Base-by-base conservation (phyloP, 1,140 invertebrate genomes). In the Psilanteris sp. region DNA sequence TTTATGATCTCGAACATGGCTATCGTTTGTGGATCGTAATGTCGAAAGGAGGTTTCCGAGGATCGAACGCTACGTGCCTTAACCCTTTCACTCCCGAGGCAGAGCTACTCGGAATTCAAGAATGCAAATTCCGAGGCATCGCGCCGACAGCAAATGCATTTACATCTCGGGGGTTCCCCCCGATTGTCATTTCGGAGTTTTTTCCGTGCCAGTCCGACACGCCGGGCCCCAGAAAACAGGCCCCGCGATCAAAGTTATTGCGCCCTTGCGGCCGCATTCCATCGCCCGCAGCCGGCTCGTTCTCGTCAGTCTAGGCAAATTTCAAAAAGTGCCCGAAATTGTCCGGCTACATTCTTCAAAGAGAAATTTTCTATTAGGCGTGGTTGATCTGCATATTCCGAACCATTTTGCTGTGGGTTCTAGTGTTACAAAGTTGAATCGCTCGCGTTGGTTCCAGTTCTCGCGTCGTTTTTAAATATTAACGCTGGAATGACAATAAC, bases 1-100 rank as follows among this genome's bases (percentile, higher is more conserved):
- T 80, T 80, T 73, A 80, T 71, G 55, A 66, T 75, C 71, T 68
- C 62, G 62, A 75, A 75, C 61, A 55, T 66, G 71, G 71, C 71
- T 74, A 74, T 74, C 61, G 61, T 74, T 74, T 66, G 71, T 74
- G 39, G 46, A 74, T 74, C 71, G 61, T 67, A 52, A 61, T 44
- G 61, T 67, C 61, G 71, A 74, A 74, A 74, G 54, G 71, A 67
- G 71, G 52, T 74, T 74, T 74, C 61, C 54, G 71, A 67, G 54
- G 71, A 66, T 67, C 61, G 71, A 67, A 74, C 46, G 61, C 22
- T 46, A 66, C 52, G 44, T 59, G 48, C 54, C 26, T 67, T 61
- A 62, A 75, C 71, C 62, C 62, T 75, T 67, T 75, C 62, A 68
- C 62, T 75, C 46, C 62, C 27, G 41, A 52, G 68, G 31, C 48